phyloP scores from a whole-genome alignment of 2,888 invertebrate genomes.

The Cremastobaeus sp. region DNA sequence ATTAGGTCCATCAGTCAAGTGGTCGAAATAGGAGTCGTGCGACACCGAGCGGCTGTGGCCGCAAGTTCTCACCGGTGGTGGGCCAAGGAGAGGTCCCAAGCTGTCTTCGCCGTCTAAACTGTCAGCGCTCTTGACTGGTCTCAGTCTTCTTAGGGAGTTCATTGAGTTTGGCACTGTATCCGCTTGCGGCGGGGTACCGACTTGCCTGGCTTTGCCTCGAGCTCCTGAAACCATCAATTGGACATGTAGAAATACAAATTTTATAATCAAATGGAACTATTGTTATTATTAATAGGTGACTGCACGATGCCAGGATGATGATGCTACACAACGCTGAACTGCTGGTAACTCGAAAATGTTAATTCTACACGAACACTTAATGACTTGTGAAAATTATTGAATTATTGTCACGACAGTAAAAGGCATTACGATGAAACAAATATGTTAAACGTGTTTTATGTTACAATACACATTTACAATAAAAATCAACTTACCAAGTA shows the following conservation, averaged over 20 bases:
- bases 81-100: conserved; percentile 77
- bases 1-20: conserved; percentile 82
- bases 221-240: conserved; percentile 55
- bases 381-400: conserved; percentile 3
- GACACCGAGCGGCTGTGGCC: conserved; percentile 87
- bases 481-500: conserved; percentile 9
- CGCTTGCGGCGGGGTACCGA: conserved; percentile 79
- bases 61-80: conserved; percentile 77
- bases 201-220: conserved; percentile 78
- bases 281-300: not conserved
- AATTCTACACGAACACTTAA: not conserved
- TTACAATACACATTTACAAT: too few relatives aligned
- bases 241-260: too few relatives aligned
- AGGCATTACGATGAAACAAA: not conserved
- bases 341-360: conserved; percentile 27
- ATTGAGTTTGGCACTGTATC: conserved; percentile 73
- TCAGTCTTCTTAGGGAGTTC: conserved; percentile 78
- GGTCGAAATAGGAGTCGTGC: conserved; percentile 95
- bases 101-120: conserved; percentile 79
- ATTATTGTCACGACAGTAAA: too few relatives aligned
- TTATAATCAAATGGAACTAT: too few relatives aligned
- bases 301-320: conserved; percentile 5
- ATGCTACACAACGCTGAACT: not conserved
- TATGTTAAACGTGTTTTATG: too few relatives aligned
- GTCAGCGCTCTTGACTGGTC: conserved; percentile 86